Evolutionary conservation across 2,888 invertebrate species (phyloP), one percentile per base, ranked within the genome.

Genomic region (Hofmannophila pseudospretella): DNA sequence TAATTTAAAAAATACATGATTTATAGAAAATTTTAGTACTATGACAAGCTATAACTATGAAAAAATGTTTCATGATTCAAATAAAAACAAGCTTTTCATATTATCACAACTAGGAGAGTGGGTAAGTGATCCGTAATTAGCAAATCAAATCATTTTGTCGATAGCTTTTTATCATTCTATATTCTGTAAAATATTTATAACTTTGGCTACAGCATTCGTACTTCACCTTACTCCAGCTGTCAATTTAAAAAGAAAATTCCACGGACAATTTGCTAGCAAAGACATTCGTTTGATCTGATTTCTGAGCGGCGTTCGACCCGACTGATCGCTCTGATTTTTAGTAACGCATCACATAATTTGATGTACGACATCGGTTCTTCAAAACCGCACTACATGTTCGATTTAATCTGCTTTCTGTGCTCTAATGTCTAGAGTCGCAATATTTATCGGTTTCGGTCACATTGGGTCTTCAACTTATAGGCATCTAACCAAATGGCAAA

Each of bases 151-250:
- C n/a, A n/a, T n/a, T n/a, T n/a, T n/a, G n/a, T n/a, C n/a, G n/a
- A n/a, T n/a, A n/a, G n/a, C n/a, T n/a, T n/a, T n/a, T n/a, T n/a
- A n/a, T n/a, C n/a, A n/a, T n/a, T n/a, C n/a, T n/a, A n/a, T n/a
- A n/a, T n/a, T n/a, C n/a, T n/a, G n/a, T n/a, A 66, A 60, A 67
- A 65, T 57, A 71, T 77, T 79, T 76, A 78, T 75, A 73, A 75
- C 71, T 72, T 71, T 63, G 56, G 64, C 63, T 69, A 16, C 16
- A 16, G 16, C 55, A 58, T 65, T 54, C 63, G 62, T 62, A 74
- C 73, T 72, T 23, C n/a, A 23, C 23, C 23, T 8, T 71, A 56
- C 53, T 57, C 62, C 56, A 55, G 51, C 51, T 33, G 58, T 60
- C 62, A 69, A 73, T 75, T 80, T 76, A 68, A 69, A 76, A 79